phyloP scores from a whole-genome alignment of 2,888 invertebrate genomes.

The Apoda limacodes region DNA sequence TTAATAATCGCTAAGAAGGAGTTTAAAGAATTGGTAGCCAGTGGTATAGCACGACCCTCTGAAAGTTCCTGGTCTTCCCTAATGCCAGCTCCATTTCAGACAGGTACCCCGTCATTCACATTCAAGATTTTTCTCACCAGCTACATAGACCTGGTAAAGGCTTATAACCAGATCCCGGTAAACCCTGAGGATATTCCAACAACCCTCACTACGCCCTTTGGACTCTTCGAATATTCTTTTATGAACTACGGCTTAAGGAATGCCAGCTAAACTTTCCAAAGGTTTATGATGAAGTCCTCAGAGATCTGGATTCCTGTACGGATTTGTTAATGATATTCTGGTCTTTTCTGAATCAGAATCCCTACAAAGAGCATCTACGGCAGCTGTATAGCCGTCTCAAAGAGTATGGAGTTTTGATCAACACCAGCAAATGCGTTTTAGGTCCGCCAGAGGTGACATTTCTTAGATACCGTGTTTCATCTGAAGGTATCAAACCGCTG shows the following conservation, averaged over 20 bases:
- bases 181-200: constrained; percentile 11
- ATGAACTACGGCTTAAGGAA: constrained; percentile 37
- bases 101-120: constrained; percentile 16
- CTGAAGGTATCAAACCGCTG: constrained; percentile 28
- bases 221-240: constrained; percentile 26
- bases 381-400: constrained; percentile 17
- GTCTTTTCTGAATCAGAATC: constrained; percentile 19
- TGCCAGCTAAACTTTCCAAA: constrained; percentile 37
- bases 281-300: constrained; percentile 29
- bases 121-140: constrained; percentile 15
- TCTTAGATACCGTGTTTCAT: constrained; percentile 20
- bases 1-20: no score
- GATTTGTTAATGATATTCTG: constrained; percentile 33
- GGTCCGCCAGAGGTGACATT: constrained; percentile 20
- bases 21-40: constrained; percentile 9
- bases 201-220: constrained; percentile 29
- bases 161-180: constrained; percentile 22
- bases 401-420: no score
- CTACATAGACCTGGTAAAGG: constrained; percentile 13
- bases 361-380: constrained; percentile 19
- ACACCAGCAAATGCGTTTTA: constrained; percentile 22
- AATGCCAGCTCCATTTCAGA: constrained; percentile 18
- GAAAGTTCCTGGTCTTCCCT: constrained; percentile 16
- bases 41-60: constrained; percentile 11
- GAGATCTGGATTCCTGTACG: constrained; percentile 19